Conservation (phyloP, 2,113 vertebrate species). For the Corythaixoides concolor region DNA sequence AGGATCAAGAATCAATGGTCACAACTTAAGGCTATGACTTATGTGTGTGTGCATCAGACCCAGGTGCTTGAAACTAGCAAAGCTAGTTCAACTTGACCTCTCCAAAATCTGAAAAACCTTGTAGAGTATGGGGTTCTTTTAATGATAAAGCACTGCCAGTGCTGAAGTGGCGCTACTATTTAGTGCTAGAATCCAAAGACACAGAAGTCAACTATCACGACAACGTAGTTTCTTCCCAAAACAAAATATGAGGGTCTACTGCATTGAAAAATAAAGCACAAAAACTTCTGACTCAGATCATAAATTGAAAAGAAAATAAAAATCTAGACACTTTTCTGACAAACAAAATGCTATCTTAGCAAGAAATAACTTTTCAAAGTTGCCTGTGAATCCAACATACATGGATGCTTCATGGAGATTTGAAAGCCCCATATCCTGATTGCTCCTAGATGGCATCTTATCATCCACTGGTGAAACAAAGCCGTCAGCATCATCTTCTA, state of each 20-base stretch:
- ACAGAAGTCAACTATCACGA: background rate
- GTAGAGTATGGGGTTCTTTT: background rate
- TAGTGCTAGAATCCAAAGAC: background rate
- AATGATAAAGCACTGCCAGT: background rate
- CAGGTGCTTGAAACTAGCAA: background rate
- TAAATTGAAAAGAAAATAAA: background rate
- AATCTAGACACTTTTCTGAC: background rate
- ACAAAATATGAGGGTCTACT: background rate
- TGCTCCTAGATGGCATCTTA: conserved; percentile 80
- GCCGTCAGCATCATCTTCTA: conserved; percentile 88
- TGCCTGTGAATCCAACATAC: conserved; percentile 75
- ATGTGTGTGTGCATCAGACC: background rate
- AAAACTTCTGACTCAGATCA: background rate
- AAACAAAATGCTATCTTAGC: background rate
- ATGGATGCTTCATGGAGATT: conserved; percentile 93
- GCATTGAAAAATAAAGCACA: background rate
- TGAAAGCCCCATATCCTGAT: conserved; percentile 88
- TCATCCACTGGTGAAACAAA: conserved; percentile 95
- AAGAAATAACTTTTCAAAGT: background rate
- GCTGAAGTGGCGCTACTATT: background rate
- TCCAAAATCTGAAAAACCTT: background rate
- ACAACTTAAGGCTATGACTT: background rate
- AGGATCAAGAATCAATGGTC: background rate
- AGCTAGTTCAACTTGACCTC: background rate
- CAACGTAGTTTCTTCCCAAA: background rate